Evolutionary conservation across 1,140 invertebrate genomes (phyloP).

Genomic region (Paraescarpia echinospica): DNA sequence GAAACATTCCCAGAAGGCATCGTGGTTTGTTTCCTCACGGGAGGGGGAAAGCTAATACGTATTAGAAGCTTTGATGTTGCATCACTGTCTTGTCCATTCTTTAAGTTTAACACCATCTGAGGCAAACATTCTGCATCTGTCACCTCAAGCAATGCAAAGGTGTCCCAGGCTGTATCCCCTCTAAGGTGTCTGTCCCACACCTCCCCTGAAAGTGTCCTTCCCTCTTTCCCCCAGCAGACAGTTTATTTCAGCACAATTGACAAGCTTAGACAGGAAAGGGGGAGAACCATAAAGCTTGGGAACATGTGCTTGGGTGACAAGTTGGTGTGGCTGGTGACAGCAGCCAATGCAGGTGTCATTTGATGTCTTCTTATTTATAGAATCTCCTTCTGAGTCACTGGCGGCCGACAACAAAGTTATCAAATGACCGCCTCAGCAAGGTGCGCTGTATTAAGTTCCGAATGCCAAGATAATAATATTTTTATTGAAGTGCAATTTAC

Average conservation of each 20-base stretch:
- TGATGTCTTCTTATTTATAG: neutral
- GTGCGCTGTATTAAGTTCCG: neutral
- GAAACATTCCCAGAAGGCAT: no score
- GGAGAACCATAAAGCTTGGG: neutral
- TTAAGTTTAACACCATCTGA: neutral
- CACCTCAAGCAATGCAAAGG: neutral
- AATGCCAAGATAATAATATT: no score
- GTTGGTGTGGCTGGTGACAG: neutral
- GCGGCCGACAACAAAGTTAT: neutral
- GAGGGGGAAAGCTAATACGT: no score
- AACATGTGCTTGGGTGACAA: neutral
- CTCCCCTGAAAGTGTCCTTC: no score
- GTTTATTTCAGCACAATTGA: neutral
- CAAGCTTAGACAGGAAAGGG: neutral
- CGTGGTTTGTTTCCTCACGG: no score
- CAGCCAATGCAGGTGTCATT: neutral
- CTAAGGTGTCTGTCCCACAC: neutral
- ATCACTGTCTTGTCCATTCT: no score
- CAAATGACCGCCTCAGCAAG: neutral
- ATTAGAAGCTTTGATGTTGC: no score
- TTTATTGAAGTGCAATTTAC: no score
- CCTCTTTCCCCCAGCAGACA: neutral
- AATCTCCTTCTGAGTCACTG: neutral
- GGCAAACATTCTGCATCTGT: neutral
- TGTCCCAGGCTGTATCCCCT: neutral